Conservation (phyloP, 2,113 vertebrate genomes). For the Microcebus ravelobensis region DNA sequence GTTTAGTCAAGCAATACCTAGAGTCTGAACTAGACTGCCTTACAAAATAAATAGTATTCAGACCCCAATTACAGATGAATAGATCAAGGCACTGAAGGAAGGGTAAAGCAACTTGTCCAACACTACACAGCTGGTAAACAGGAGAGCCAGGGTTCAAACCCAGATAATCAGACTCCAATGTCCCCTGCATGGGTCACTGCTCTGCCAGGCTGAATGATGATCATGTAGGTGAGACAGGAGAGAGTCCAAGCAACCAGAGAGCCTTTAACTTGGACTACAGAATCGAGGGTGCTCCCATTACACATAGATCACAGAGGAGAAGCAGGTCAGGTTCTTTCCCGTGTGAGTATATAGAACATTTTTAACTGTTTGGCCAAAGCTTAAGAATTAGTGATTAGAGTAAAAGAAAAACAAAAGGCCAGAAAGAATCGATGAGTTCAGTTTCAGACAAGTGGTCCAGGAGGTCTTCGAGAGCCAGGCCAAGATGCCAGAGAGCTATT, state of each 20-base stretch:
- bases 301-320: background rate
- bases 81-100: background rate
- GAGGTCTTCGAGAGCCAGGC: background rate
- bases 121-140: background rate
- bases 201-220: too few relatives aligned
- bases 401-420: too few relatives aligned
- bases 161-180: accelerated
- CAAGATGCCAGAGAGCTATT: too few relatives aligned
- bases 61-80: background rate
- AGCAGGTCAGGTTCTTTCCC: background rate
- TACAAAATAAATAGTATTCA: background rate
- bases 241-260: background rate
- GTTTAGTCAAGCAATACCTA: background rate
- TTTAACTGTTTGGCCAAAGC: too few relatives aligned
- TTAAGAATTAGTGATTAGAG: too few relatives aligned
- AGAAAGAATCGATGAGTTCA: background rate
- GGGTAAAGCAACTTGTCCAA: background rate
- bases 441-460: background rate
- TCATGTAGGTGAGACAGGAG: accelerated
- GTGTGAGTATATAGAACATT: too few relatives aligned
- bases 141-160: background rate
- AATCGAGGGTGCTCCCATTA: background rate
- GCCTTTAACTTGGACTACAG: background rate
- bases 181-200: too few relatives aligned
- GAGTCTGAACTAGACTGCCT: background rate